Evolutionary conservation across 2,888 invertebrate genomes (phyloP), one percentile per base, ranked within the genome.

Genomic region (Drosophila pseudotalamancana): DNA sequence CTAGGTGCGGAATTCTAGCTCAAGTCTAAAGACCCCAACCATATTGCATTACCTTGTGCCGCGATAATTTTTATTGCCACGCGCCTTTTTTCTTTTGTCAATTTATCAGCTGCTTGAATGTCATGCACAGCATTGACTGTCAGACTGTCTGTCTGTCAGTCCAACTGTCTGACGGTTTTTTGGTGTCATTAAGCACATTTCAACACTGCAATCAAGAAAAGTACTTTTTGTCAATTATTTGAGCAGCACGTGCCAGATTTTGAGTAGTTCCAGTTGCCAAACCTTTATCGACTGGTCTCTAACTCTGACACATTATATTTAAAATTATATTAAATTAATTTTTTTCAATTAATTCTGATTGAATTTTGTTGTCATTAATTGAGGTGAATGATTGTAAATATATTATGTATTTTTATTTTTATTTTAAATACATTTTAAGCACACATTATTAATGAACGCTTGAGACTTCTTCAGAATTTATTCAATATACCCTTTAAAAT

Each of bases 101-200:
- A 69, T 73, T 79, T 73, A 84, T 87, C 78, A 76, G 76, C 53
- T 53, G 31, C 54, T 69, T 74, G 69, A 75, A 76, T 76, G 81
- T 83, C 87, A 79, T 49, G 66, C 67, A 62, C 67, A 76, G 70
- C 77, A 61, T 49, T 66, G 57, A 57, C 65, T 49, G 57, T 31
- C 16, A 31, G 53, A 31, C 53, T 6, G 18, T 18, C 23, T 42
- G 3, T 51, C 43, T 16, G 23, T 9, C 16, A 40, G 4, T 34
- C 57, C 19, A 11, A n/a, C 25, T 49, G 8, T 35, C 39, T 27
- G 18, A 14, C 35, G 23, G 12, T 40, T 34, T 32, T 53, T 21
- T 46, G 72, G 68, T 85, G 84, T 73, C 88, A 83, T 86, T 88
- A 85, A 81, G 65, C 68, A 56, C 64, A 77, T 75, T 74, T 82